Conservation (phyloP, 2,797 vertebrate species). For the Anisognathus igniventris region DNA sequence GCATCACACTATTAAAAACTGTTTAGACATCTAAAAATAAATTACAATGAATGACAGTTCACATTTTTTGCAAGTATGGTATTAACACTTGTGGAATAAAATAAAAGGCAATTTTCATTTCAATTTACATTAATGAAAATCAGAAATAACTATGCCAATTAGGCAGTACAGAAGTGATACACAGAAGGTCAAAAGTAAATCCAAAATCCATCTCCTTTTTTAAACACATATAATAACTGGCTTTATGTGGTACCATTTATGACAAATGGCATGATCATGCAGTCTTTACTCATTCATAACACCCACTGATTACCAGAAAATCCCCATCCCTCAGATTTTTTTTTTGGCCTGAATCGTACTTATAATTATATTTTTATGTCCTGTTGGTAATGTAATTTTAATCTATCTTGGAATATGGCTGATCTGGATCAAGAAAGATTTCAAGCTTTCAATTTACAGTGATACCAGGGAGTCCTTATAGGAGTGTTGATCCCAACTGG, state of each 20-base stretch:
- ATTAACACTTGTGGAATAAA: neutral
- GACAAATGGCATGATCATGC: constrained; percentile 61
- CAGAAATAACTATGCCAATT: constrained; percentile 18
- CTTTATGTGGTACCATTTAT: constrained; percentile 56
- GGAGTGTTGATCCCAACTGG: neutral
- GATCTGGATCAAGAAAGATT: constrained; percentile 7
- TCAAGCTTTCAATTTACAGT: neutral
- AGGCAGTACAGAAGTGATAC: neutral
- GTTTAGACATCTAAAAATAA: constrained; percentile 37
- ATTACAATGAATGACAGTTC: constrained; percentile 27
- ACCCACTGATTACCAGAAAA: constrained; percentile 65
- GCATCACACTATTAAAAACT: constrained; percentile 40
- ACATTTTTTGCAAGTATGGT: constrained; percentile 3
- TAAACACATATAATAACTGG: constrained; percentile 31
- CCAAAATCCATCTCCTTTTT: constrained; percentile 13
- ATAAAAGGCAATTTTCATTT: neutral
- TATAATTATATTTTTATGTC: constrained; percentile 50
- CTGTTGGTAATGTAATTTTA: constrained; percentile 14
- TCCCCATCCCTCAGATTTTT: constrained; percentile 48
- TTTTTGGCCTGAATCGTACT: constrained; percentile 46
- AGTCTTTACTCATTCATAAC: constrained; percentile 67
- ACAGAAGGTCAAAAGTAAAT: constrained; percentile 22
- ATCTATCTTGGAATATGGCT: constrained; percentile 12
- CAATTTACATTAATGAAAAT: neutral
- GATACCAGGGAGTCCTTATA: neutral